Evolutionary conservation across 1,140 invertebrate genomes (phyloP).

Genomic region (Babylonia areolata): DNA sequence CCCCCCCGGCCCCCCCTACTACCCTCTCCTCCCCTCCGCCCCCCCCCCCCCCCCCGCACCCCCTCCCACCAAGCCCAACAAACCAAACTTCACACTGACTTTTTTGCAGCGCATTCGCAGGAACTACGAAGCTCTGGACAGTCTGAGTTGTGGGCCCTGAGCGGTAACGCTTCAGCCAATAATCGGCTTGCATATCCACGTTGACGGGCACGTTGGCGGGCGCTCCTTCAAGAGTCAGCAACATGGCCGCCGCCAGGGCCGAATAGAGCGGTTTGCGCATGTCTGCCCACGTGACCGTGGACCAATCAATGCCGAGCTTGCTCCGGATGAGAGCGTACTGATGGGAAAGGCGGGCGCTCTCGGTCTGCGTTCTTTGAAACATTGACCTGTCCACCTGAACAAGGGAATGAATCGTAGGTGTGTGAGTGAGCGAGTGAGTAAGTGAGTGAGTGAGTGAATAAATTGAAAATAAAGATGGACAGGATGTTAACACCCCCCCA

Average conservation of each 20-base stretch:
- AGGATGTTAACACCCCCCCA: background rate
- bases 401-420: background rate
- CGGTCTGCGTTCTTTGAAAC: slow-evolving; percentile 31
- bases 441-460: too few relatives aligned
- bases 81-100: background rate
- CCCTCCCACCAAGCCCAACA: too few relatives aligned
- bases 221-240: slow-evolving; percentile 36
- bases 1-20: too few relatives aligned
- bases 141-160: background rate
- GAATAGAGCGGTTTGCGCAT: slow-evolving; percentile 65
- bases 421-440: too few relatives aligned
- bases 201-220: slow-evolving; percentile 36
- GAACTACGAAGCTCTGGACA: background rate
- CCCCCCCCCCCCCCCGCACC: too few relatives aligned
- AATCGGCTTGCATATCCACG: slow-evolving; percentile 29
- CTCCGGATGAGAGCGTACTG: slow-evolving; percentile 36
- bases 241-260: slow-evolving; percentile 60
- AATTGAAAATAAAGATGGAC: too few relatives aligned
- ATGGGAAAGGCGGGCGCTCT: background rate
- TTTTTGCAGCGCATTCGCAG: slow-evolving; percentile 7
- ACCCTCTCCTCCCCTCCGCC: too few relatives aligned
- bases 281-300: slow-evolving; percentile 59
- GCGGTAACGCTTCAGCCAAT: slow-evolving; percentile 35
- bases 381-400: slow-evolving; percentile 32
- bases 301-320: slow-evolving; percentile 65